A percentile compares a stretch with the other conserved stretches of the same genome.
Evolutionary conservation across 2,797 vertebrate species (phyloP).

Genomic region (Pitangus sulphuratus): DNA sequence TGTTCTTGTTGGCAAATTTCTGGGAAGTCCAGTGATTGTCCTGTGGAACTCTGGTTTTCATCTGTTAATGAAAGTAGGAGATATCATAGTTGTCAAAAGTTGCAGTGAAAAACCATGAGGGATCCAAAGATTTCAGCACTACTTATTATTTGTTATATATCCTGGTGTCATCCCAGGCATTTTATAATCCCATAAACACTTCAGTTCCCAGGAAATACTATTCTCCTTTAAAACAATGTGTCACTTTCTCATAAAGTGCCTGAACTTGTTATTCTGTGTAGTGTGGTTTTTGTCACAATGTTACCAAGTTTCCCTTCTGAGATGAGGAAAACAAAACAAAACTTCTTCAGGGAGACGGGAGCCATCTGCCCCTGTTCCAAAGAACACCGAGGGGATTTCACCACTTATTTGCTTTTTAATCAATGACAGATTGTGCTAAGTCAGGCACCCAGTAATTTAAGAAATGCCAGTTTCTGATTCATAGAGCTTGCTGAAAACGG

Average conservation of each 20-base stretch:
- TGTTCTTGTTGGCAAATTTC: background rate
- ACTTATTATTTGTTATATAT: background rate
- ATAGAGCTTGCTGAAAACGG: background rate
- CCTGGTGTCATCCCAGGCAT: background rate
- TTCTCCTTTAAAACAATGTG: background rate
- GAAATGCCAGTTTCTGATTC: conserved; percentile 25
- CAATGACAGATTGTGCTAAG: conserved; percentile 27
- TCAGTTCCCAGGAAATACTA: background rate
- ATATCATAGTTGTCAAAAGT: background rate
- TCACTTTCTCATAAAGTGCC: background rate
- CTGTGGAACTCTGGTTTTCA: background rate
- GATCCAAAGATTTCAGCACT: background rate
- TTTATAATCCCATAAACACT: background rate
- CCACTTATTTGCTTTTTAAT: background rate
- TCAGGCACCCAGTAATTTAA: background rate
- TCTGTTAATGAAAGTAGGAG: background rate
- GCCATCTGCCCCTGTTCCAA: background rate
- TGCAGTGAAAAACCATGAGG: background rate
- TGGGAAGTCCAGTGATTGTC: background rate
- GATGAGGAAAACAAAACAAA: background rate
- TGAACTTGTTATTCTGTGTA: background rate
- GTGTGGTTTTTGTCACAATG: background rate
- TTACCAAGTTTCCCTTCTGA: background rate
- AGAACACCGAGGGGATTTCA: conserved; percentile 8
- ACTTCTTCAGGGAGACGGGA: background rate